These are phyloP conservation scores for Germaria angustata DNA, from an alignment of 2,888 invertebrate species.

Conservation along the genomic window DNA sequence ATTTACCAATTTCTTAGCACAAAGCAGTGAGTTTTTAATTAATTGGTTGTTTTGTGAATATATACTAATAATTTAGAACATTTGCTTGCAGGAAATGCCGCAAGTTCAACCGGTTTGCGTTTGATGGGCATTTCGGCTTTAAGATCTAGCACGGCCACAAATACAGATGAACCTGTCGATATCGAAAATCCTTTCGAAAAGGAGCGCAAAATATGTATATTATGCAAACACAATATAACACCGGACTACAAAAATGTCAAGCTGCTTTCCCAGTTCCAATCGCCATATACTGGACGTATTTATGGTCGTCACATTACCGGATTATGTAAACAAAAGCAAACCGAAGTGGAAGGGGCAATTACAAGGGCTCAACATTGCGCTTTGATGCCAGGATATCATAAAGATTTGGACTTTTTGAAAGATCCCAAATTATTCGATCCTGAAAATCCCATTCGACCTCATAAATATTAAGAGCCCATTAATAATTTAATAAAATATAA, in stretches of 20 bases:
- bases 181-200: constrained; percentile 91
- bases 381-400: constrained; percentile 90
- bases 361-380: constrained; percentile 88
- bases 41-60: background rate
- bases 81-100: constrained; percentile 44
- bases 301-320: constrained; percentile 97
- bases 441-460: constrained; percentile 89
- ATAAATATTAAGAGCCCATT: constrained; percentile 84
- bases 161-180: constrained; percentile 79
- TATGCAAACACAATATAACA: constrained; percentile 90
- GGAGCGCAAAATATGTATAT: constrained; percentile 86
- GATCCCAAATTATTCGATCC: constrained; percentile 96
- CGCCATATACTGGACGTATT: constrained; percentile 94
- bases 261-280: constrained; percentile 96
- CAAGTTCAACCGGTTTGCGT: constrained; percentile 51
- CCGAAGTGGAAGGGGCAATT: constrained; percentile 87
- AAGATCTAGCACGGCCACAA: background rate
- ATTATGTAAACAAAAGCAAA: constrained; percentile 91
- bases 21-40: constrained; percentile 69
- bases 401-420: constrained; percentile 88
- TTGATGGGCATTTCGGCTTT: constrained; percentile 49
- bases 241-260: constrained; percentile 95
- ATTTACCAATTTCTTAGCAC: constrained; percentile 48
- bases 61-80: background rate
- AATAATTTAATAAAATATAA: background rate